A percentile compares a stretch with the other conserved stretches of the same genome.
These are phyloP conservation scores for Parthenolecanium corni DNA, from an alignment of 2,888 invertebrate species.

Conservation along the genomic window DNA sequence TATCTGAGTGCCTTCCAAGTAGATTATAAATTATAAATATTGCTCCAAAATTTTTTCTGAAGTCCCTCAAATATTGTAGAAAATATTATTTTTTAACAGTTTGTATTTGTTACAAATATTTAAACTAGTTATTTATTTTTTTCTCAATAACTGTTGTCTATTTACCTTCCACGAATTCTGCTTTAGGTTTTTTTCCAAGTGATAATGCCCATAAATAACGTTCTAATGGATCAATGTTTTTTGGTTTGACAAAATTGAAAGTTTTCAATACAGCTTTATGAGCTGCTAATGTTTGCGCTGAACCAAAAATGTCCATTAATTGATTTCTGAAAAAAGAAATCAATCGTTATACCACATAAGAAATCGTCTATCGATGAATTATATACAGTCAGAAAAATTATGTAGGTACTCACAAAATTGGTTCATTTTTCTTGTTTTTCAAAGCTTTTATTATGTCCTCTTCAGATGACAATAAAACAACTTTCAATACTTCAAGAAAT, in stretches of 20 bases:
- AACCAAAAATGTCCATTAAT: constrained; percentile 57
- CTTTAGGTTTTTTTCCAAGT: constrained; percentile 52
- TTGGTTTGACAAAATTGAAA: constrained; percentile 47
- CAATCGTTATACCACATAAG: neutral
- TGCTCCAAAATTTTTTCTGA: too few species aligned
- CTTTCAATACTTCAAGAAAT: constrained; percentile 51
- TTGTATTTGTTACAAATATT: too few species aligned
- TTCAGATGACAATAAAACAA: constrained; percentile 48
- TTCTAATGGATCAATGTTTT: constrained; percentile 49
- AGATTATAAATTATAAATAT: too few species aligned
- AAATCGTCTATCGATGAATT: neutral
- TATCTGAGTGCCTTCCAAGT: too few species aligned
- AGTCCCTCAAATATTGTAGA: too few species aligned
- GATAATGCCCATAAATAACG: constrained; percentile 64
- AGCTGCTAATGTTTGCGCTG: constrained; percentile 54
- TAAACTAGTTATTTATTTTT: constrained; percentile 8
- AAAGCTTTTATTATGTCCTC: constrained; percentile 49
- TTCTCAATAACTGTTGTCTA: neutral
- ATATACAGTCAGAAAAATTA: neutral
- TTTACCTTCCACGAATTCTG: constrained; percentile 41
- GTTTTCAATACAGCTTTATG: constrained; percentile 57
- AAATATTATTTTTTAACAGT: too few species aligned
- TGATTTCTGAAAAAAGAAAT: constrained; percentile 45
- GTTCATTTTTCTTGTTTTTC: constrained; percentile 46
- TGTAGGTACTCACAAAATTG: constrained; percentile 42